Evolutionary conservation across 92 coral and sea anemone species (phyloP).

Genomic region (Zoanthus sansibaricus): DNA sequence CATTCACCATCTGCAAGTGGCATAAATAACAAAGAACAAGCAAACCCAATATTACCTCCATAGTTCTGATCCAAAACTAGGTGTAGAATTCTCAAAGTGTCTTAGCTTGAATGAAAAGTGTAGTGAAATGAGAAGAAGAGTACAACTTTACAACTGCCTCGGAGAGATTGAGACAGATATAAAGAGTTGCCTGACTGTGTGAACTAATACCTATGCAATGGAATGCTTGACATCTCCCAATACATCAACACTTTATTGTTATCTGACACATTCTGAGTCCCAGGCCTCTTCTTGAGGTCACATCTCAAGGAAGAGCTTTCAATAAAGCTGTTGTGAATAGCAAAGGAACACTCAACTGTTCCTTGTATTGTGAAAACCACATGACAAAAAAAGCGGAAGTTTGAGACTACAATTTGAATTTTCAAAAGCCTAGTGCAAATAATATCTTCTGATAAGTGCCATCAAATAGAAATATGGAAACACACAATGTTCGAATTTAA

Average conservation of each 20-base stretch:
- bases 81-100: constrained; percentile 42
- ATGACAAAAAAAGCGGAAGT: background rate
- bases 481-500: constrained; percentile 30
- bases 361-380: background rate
- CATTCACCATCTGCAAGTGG: constrained; percentile 37
- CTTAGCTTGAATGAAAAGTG: background rate
- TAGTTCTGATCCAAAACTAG: constrained; percentile 22
- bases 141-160: constrained; percentile 17
- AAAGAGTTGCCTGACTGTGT: constrained; percentile 18
- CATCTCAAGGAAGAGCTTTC: background rate
- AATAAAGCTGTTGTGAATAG: constrained; percentile 3
- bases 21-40: constrained; percentile 15
- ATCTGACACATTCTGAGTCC: constrained; percentile 27
- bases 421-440: background rate
- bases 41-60: constrained; percentile 47
- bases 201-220: constrained; percentile 31
- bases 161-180: background rate
- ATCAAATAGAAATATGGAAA: constrained; percentile 1
- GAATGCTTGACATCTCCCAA: constrained; percentile 28
- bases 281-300: constrained; percentile 30
- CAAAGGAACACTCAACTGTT: constrained; percentile 8
- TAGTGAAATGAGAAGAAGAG: constrained; percentile 10
- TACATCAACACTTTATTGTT: constrained; percentile 32
- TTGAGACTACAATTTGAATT: background rate
- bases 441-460: background rate